Base-by-base conservation (phyloP, 2,113 vertebrate species). In the Rana temporaria region DNA sequence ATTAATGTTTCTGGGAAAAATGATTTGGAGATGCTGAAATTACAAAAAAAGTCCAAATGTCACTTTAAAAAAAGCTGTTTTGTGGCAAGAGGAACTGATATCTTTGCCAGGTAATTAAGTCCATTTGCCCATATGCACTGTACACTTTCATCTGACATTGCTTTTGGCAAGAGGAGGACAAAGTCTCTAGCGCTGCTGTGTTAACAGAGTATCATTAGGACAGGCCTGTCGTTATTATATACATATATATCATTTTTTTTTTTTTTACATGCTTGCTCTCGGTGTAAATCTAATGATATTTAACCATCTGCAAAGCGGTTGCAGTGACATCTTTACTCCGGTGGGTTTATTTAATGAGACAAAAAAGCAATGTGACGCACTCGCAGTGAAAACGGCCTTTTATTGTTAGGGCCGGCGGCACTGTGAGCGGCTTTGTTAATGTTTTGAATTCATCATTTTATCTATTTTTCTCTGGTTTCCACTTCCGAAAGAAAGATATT, bases 61-160 rank as follows among this genome's bases (percentile, higher is more conserved):
- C 72, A 74, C 11, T 60, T n/a, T n/a, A 30, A 38, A 74, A 20
- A 19, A 75, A 75, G 38, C 72, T 7, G 32, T 17, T 34, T 62
- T 48, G 19, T 75, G 56, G 56, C n/a, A 38, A 34, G 32, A 19
- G 0, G 72, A 42, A 42, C 38, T 16, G 22, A 62, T 60, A 42
- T 15, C 56, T 57, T 32, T 60, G 72, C 72, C 72, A 75, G 60
- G 72, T 75, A 60, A 75, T 75, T 75, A 22, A 22, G 19, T 75
- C 38, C 57, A 62, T 12, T 75, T 75, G 72, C 32, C 56, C 7
- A 38, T 20, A 57, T 62, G 24, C 12, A 20, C 32, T 19, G 71
- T 32, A 20, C 14, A n/a, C 72, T 75, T 75, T 75, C 14, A 73
- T 42, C 56, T 12, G 16, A 59, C 55, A 75, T 75, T 74, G 71